phyloP scores from a whole-genome alignment of 2,797 vertebrate species.

The Trachurus trachurus region DNA sequence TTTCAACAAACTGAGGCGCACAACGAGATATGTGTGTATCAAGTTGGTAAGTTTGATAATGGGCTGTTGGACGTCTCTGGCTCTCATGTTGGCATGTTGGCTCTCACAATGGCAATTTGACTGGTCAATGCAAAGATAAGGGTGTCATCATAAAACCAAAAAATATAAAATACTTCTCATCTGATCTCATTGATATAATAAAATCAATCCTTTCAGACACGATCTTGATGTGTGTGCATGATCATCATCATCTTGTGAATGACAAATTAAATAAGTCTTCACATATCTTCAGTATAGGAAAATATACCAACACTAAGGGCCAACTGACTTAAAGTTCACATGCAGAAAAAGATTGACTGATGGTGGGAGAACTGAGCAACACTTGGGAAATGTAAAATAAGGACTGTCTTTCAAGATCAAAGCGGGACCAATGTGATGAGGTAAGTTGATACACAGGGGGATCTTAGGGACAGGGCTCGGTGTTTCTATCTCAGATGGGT shows the following conservation, averaged over 20 bases:
- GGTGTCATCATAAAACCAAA: no score
- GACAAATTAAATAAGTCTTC: neutral
- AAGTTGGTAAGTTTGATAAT: neutral
- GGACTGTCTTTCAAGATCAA: conserved; percentile 49
- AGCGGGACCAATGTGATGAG: conserved; percentile 30
- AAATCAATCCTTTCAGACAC: no score
- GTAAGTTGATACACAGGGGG: conserved; percentile 35
- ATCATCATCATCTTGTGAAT: neutral
- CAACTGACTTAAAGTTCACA: conserved; percentile 3
- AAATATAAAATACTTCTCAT: neutral
- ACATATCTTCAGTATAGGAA: neutral
- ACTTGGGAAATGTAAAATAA: conserved; percentile 64
- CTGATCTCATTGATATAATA: neutral
- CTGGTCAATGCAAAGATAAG: no score
- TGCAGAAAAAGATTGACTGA: conserved; percentile 2
- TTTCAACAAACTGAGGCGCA: no score
- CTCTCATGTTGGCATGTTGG: no score
- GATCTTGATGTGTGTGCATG: no score
- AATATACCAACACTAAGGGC: neutral
- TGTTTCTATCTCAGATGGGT: conserved; percentile 38
- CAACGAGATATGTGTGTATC: neutral
- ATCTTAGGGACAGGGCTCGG: conserved; percentile 44
- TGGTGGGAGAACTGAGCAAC: neutral
- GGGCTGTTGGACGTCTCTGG: neutral
- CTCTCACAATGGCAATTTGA: no score